Conservation (phyloP, 2,113 vertebrate genomes). For the Mesembrinibis cayennensis region DNA sequence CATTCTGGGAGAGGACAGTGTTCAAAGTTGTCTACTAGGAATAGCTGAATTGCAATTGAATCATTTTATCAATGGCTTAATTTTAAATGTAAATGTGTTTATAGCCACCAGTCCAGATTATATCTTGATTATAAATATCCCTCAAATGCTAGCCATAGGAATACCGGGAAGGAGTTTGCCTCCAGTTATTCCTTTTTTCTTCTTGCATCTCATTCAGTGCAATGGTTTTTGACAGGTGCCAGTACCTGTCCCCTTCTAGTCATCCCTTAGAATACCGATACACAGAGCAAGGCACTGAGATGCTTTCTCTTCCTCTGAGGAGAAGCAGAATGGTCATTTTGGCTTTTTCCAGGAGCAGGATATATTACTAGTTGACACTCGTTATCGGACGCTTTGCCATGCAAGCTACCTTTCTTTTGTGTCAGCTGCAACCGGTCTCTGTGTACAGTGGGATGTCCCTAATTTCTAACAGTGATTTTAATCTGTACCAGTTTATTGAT, state of each 20-base stretch:
- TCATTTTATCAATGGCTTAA: not conserved
- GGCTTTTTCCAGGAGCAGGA: not conserved
- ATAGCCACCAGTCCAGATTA: not conserved
- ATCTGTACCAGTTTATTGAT: fast-evolving
- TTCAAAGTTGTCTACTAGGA: not conserved
- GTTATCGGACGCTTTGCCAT: not conserved
- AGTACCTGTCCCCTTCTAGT: not conserved
- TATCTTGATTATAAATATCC: not conserved
- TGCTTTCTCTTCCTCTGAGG: too few species aligned
- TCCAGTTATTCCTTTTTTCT: not conserved
- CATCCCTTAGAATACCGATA: fast-evolving
- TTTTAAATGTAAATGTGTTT: not conserved
- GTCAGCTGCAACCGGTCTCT: not conserved
- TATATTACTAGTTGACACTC: fast-evolving
- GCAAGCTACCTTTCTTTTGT: too few species aligned
- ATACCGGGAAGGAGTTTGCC: not conserved
- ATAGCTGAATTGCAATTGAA: too few species aligned
- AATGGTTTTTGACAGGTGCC: not conserved
- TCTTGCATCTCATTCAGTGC: not conserved
- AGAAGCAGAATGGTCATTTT: not conserved
- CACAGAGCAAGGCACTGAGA: too few species aligned
- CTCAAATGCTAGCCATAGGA: not conserved
- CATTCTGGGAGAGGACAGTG: not conserved
- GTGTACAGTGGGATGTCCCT: not conserved
- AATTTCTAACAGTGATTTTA: not conserved